These are phyloP conservation scores for Metopolophium dirhodum DNA, from an alignment of 1,140 invertebrate genomes.

Conservation along the genomic window DNA sequence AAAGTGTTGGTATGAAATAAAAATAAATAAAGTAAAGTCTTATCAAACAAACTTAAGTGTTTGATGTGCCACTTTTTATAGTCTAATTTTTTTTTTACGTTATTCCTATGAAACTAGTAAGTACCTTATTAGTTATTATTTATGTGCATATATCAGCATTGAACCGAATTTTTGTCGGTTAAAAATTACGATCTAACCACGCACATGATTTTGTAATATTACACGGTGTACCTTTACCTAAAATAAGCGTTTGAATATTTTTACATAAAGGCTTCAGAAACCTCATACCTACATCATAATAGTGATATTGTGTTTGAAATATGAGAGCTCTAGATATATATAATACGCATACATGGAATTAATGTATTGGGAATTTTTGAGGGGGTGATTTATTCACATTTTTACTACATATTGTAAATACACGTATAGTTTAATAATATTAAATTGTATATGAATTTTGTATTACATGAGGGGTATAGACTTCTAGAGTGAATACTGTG, in stretches of 20 bases:
- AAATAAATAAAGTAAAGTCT: neutral
- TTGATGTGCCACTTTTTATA: conserved; percentile 30
- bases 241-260: neutral
- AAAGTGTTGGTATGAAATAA: neutral
- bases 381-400: neutral
- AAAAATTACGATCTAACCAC: neutral
- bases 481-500: too few species aligned
- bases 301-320: neutral
- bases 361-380: neutral
- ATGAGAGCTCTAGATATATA: neutral
- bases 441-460: too few species aligned
- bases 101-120: neutral
- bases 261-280: neutral
- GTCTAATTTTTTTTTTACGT: neutral
- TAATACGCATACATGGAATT: neutral
- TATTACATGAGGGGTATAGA: too few species aligned
- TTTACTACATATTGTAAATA: too few species aligned
- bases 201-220: neutral
- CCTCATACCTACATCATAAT: neutral
- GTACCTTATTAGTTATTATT: neutral
- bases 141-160: neutral
- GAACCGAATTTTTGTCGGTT: neutral
- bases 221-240: neutral
- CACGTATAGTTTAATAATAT: too few species aligned
- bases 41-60: neutral